Evolutionary conservation across 2,888 invertebrate genomes (phyloP).

Genomic region (Eupelmus urozonus): DNA sequence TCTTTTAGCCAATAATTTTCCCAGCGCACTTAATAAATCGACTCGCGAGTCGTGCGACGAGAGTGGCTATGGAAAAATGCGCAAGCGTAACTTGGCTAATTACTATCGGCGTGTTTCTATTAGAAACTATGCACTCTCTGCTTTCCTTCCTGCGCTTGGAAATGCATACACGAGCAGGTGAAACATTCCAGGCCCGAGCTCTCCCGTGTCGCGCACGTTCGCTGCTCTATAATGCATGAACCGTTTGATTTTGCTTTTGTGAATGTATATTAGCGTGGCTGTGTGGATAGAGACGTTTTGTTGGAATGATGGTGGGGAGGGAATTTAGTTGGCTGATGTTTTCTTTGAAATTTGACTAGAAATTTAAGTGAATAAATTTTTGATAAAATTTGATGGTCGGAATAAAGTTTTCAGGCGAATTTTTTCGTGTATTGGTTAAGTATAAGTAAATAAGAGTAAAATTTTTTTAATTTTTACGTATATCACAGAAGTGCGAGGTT

Average conservation of each 20-base stretch:
- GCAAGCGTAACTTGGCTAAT: slow-evolving; percentile 27
- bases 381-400: not conserved
- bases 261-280: not conserved
- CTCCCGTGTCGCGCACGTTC: slow-evolving; percentile 31
- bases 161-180: not conserved
- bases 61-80: slow-evolving; percentile 6
- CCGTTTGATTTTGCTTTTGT: slow-evolving; percentile 25
- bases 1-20: slow-evolving; percentile 17
- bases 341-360: no score
- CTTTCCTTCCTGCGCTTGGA: slow-evolving; percentile 23
- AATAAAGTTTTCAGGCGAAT: no score
- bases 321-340: not conserved
- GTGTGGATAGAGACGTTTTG: no score
- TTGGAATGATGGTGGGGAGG: no score
- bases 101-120: slow-evolving; percentile 39
- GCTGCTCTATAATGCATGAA: slow-evolving; percentile 40
- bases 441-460: no score
- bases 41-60: not conserved
- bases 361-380: no score
- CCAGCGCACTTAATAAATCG: slow-evolving; percentile 13
- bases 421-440: no score
- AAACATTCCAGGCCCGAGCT: slow-evolving; percentile 39
- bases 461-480: no score
- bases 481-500: no score
- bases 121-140: slow-evolving; percentile 13